phyloP scores from a whole-genome alignment of 2,113 vertebrate species.

The Tringa solitaria region DNA sequence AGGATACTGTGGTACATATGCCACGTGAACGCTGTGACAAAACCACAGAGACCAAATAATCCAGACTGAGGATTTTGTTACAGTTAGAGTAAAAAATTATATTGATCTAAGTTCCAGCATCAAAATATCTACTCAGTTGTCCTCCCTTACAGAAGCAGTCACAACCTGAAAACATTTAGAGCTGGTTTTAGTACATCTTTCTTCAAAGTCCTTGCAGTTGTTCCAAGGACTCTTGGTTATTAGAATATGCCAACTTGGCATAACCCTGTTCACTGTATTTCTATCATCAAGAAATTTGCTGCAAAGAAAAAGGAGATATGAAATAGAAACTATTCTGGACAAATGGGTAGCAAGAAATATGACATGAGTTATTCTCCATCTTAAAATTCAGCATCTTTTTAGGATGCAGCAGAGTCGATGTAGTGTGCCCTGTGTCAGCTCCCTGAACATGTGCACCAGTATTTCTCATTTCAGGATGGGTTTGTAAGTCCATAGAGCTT shows the following conservation, averaged over 20 bases:
- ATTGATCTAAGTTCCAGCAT: background rate
- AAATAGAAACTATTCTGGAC: background rate
- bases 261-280: background rate
- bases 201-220: constrained; percentile 21
- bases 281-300: background rate
- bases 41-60: background rate
- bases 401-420: background rate
- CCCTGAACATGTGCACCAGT: background rate
- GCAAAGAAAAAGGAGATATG: background rate
- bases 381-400: background rate
- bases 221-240: background rate
- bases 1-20: background rate
- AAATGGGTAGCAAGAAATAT: background rate
- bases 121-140: background rate
- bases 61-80: background rate
- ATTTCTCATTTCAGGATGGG: background rate
- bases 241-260: background rate
- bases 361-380: background rate
- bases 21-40: background rate
- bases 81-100: background rate
- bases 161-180: background rate
- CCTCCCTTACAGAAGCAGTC: background rate
- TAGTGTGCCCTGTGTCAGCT: background rate
- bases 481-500: background rate
- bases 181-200: background rate